Evolutionary conservation across 2,113 vertebrate genomes (phyloP), one percentile per base, ranked within the genome.

Genomic region (Tetrax tetrax): DNA sequence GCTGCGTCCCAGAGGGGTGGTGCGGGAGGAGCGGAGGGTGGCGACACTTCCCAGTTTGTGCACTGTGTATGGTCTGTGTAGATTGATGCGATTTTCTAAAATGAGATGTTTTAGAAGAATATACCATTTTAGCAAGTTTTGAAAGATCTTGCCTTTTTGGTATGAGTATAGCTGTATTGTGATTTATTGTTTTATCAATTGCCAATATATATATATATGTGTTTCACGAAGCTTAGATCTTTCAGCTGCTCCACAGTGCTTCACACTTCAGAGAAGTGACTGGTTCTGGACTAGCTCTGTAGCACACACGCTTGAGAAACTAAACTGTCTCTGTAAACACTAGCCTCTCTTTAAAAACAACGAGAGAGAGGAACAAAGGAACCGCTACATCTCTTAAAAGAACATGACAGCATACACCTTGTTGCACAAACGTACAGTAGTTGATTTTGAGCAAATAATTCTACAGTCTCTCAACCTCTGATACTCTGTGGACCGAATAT

Each of bases 161-260:
- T 98, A 97, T 98, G 97, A 98, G 96, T 97, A 98, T 98, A 98
- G 98, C 98, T 98, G 98, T 99, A 97, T 98, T 98, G 98, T 99
- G 98, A 98, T 98, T 99, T 98, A 98, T 95, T 97, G 98, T 99
- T 99, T 98, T 98, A 98, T 98, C 97, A 98, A 98, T 98, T 98
- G 98, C 98, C 98, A 93, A 98, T 98, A 98, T 98, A 98, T 98
- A 98, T 97, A 95, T 98, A 97, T 98, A 92, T 98, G 97, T 98
- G 97, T 98, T 98, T 99, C 98, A 98, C 98, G 97, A 98, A 97
- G 98, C 98, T 98, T 98, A 98, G 98, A 96, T 98, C 98, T 98
- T 98, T 96, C 97, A 94, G 98, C 98, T 97, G 96, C 97, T 98
- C 98, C 98, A 97, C 98, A 97, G 97, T 98, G 98, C 98, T 98